These are phyloP conservation scores for Lymantria monacha DNA, from an alignment of 2,888 invertebrate species.

Conservation along the genomic window DNA sequence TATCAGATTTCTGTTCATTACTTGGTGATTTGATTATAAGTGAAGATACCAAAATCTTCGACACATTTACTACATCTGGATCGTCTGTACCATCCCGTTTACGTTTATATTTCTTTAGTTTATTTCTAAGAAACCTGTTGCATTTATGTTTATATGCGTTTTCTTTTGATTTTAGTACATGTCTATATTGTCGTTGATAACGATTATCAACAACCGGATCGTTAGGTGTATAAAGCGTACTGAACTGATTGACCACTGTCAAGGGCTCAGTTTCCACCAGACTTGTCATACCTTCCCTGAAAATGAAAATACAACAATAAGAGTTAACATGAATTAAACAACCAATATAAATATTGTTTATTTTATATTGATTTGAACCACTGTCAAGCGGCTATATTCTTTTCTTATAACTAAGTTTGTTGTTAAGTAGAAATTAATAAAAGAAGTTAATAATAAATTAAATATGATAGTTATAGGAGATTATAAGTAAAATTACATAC, in stretches of 20 bases:
- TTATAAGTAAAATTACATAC: slow-evolving; percentile 26
- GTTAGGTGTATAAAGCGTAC: slow-evolving; percentile 14
- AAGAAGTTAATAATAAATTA: neutral
- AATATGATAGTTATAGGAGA: neutral
- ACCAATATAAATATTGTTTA: too few relatives aligned
- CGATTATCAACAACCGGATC: slow-evolving; percentile 20
- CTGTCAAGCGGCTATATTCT: too few relatives aligned
- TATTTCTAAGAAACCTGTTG: slow-evolving; percentile 55
- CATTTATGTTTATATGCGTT: slow-evolving; percentile 55
- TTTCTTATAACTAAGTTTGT: too few relatives aligned
- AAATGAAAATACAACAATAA: slow-evolving; percentile 26
- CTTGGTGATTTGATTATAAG: slow-evolving; percentile 60
- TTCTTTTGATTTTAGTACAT: slow-evolving; percentile 50
- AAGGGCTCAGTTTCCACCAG: slow-evolving; percentile 33
- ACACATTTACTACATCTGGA: slow-evolving; percentile 68
- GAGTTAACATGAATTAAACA: too few relatives aligned
- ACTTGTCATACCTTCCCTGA: slow-evolving; percentile 68
- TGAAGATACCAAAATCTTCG: slow-evolving; percentile 50
- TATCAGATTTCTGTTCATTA: slow-evolving; percentile 23
- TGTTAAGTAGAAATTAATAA: neutral
- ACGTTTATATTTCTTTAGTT: slow-evolving; percentile 68
- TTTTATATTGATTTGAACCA: too few relatives aligned
- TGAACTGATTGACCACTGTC: slow-evolving; percentile 22
- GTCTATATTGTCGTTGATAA: slow-evolving; percentile 27
- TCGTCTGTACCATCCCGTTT: slow-evolving; percentile 70